A percentile compares a stretch with the other conserved stretches of the same genome.
Conservation (phyloP, 1,140 invertebrate genomes). For the Lasioglossum albipes region DNA sequence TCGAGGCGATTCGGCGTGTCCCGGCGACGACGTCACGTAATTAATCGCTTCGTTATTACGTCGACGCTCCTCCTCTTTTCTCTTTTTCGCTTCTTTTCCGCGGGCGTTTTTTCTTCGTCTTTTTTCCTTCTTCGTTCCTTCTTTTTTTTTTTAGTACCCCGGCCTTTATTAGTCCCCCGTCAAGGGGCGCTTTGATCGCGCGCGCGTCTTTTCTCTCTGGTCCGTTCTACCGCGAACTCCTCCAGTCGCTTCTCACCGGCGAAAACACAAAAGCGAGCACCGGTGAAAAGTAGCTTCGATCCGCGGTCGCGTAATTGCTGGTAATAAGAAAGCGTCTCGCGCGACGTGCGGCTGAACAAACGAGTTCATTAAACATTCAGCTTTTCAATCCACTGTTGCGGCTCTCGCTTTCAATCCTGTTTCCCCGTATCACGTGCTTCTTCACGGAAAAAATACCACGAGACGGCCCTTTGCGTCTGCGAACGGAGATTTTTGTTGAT, state of each 20-base stretch:
- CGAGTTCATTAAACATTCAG: constrained; percentile 10
- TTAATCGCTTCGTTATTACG: constrained; percentile 40
- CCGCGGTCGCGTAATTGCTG: constrained; percentile 14
- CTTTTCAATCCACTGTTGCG: not conserved
- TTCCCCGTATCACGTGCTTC: not conserved
- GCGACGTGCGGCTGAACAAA: not conserved
- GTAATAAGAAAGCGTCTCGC: constrained; percentile 7
- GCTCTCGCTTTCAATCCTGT: not conserved
- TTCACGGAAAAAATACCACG: no score
- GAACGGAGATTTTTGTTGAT: no score
- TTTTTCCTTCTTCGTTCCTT: no score
- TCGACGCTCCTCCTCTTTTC: not conserved
- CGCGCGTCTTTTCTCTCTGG: constrained; percentile 11
- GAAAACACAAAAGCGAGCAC: constrained; percentile 4
- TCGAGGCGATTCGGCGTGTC: constrained; percentile 26
- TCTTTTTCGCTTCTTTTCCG: not conserved
- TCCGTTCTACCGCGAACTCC: not conserved
- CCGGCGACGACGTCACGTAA: constrained; percentile 40
- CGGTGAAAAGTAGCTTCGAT: constrained; percentile 13
- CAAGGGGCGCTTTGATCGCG: constrained; percentile 14
- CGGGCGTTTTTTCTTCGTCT: not conserved
- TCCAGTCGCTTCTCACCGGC: constrained; percentile 2
- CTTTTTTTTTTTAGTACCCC: not conserved
- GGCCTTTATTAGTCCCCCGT: constrained; percentile 9
- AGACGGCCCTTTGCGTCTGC: no score